These are phyloP conservation scores for Drosophila burlai DNA, from an alignment of 1,140 invertebrate genomes.

Conservation along the genomic window DNA sequence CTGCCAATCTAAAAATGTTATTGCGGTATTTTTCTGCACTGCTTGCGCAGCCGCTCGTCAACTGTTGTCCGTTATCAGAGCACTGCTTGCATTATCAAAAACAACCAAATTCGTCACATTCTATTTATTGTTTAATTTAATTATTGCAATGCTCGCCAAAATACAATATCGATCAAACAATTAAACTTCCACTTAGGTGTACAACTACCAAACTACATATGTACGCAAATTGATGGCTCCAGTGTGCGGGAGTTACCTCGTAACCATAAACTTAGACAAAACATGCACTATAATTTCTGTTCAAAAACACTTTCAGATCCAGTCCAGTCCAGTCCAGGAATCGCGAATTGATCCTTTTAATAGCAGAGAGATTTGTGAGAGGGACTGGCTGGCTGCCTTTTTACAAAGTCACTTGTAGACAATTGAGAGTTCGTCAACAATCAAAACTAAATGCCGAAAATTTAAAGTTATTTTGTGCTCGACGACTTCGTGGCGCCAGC, in stretches of 20 bases:
- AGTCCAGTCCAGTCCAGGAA: slow-evolving; percentile 26
- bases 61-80: slow-evolving; percentile 27
- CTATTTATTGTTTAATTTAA: slow-evolving; percentile 40
- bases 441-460: slow-evolving; percentile 50
- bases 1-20: too few species aligned
- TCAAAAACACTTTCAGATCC: slow-evolving; percentile 40
- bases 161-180: slow-evolving; percentile 51
- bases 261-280: slow-evolving; percentile 52
- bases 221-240: slow-evolving; percentile 55
- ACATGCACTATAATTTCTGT: slow-evolving; percentile 40
- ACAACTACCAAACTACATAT: slow-evolving; percentile 54
- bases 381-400: slow-evolving; percentile 18
- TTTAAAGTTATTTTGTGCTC: slow-evolving; percentile 71
- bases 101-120: slow-evolving; percentile 5
- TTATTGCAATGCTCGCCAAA: slow-evolving; percentile 60
- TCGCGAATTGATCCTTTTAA: slow-evolving; percentile 41
- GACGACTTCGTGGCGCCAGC: slow-evolving; percentile 37
- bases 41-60: slow-evolving; percentile 11
- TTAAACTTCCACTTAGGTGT: slow-evolving; percentile 52
- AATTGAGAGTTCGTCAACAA: slow-evolving; percentile 65
- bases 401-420: slow-evolving; percentile 61
- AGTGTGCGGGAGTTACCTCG: slow-evolving; percentile 35
- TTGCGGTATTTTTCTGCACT: slow-evolving; percentile 31
- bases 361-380: slow-evolving; percentile 44
- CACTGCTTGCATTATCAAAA: slow-evolving; percentile 22